Conservation (phyloP, 2,113 vertebrate species). For the Trichechus manatus region DNA sequence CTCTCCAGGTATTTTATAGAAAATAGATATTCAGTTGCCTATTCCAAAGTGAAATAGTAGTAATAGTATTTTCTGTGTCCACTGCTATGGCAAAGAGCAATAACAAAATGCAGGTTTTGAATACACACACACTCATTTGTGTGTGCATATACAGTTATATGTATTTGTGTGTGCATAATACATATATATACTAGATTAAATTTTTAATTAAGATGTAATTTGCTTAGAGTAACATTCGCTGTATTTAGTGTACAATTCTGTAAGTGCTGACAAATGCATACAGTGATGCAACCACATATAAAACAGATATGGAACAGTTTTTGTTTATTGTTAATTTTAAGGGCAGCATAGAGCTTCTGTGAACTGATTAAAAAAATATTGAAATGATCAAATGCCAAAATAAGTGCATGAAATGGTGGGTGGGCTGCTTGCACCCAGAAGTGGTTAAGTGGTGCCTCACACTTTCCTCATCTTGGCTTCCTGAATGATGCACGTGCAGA, state of each 20-base stretch:
- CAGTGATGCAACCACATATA: neutral
- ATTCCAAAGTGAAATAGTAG: neutral
- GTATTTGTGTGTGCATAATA: neutral
- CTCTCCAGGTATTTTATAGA: neutral
- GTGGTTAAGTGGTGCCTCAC: neutral
- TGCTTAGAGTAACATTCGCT: neutral
- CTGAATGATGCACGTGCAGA: neutral
- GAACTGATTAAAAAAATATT: neutral
- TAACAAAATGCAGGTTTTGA: constrained; percentile 32
- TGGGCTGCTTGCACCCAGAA: neutral
- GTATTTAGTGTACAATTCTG: neutral
- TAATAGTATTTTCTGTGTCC: constrained; percentile 10
- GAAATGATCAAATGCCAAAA: neutral
- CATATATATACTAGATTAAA: neutral
- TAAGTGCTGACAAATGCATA: neutral
- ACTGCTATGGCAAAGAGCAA: neutral
- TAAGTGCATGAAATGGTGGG: neutral
- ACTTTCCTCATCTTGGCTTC: neutral
- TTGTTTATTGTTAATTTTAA: neutral
- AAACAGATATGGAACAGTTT: neutral
- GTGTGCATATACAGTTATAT: neutral
- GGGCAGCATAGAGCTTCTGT: neutral
- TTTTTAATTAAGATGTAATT: neutral
- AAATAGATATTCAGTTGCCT: neutral
- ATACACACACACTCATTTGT: neutral